phyloP scores from a whole-genome alignment of 2,797 vertebrate genomes.

The Brachyalestes nurse region DNA sequence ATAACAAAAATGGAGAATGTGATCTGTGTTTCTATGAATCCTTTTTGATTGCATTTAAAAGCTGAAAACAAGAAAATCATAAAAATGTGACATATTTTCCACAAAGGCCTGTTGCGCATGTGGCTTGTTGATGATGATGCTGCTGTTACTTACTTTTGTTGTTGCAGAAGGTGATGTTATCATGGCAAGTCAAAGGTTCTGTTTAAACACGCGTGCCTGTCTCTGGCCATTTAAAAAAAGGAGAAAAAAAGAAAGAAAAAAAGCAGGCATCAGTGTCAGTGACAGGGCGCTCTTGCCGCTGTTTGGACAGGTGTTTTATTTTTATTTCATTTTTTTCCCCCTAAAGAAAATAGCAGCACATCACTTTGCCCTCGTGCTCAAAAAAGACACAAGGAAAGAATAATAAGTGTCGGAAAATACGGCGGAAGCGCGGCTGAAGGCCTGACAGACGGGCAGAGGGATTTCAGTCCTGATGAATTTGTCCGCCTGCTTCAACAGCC shows the following conservation, averaged over 20 bases:
- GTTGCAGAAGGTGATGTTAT: background rate
- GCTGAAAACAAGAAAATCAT: background rate
- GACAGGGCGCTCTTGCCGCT: slow-evolving; percentile 77
- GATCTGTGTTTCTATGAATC: too few relatives aligned
- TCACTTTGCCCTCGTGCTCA: slow-evolving; percentile 61
- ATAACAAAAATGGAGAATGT: background rate
- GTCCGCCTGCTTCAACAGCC: slow-evolving; percentile 55
- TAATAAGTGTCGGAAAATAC: slow-evolving; percentile 67
- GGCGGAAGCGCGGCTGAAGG: slow-evolving; percentile 61
- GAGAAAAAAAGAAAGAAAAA: background rate
- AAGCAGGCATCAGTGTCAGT: slow-evolving; percentile 1
- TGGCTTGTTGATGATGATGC: too few relatives aligned
- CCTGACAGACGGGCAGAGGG: slow-evolving; percentile 68
- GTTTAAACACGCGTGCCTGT: background rate
- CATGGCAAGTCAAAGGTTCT: background rate
- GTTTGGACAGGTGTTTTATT: slow-evolving; percentile 84
- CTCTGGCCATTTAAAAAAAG: background rate
- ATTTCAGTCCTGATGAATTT: slow-evolving; percentile 67
- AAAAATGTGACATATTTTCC: background rate
- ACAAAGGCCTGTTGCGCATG: too few relatives aligned
- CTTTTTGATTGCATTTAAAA: too few relatives aligned
- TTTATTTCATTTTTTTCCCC: slow-evolving; percentile 16
- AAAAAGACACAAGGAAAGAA: slow-evolving; percentile 71
- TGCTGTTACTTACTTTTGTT: background rate
- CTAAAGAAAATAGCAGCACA: slow-evolving; percentile 78